These are phyloP conservation scores for Tortricodes alternella DNA, from an alignment of 2,888 invertebrate genomes.

Conservation along the genomic window DNA sequence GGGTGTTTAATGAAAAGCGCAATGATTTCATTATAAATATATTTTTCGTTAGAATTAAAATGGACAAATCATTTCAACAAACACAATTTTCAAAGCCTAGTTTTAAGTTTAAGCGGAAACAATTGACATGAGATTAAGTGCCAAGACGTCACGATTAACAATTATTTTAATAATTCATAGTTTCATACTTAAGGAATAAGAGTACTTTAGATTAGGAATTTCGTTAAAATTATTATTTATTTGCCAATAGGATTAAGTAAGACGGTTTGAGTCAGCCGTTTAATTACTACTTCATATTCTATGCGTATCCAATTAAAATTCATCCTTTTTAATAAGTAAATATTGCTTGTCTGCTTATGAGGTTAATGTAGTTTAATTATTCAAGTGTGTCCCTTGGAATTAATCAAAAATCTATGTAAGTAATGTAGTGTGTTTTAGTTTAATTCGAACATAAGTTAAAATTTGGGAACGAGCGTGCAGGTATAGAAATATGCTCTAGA, in stretches of 20 bases:
- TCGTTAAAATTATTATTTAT: neutral
- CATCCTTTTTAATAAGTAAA: no score
- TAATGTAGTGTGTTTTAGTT: no score
- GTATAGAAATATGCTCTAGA: no score
- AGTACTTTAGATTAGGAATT: conserved; percentile 6
- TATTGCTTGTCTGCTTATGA: no score
- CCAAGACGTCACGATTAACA: conserved; percentile 15
- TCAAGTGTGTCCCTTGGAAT: no score
- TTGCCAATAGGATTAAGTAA: conserved; percentile 1
- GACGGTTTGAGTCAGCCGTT: no score
- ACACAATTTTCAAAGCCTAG: conserved; percentile 63
- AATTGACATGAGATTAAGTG: conserved; percentile 54
- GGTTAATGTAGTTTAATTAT: no score
- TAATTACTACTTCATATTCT: no score
- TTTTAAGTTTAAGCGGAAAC: conserved; percentile 40
- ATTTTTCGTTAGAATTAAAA: conserved; percentile 76
- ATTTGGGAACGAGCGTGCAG: no score
- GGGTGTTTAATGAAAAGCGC: conserved; percentile 77
- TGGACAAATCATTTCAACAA: conserved; percentile 73
- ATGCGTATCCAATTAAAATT: no score
- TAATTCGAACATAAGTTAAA: no score
- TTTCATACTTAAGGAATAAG: conserved; percentile 8
- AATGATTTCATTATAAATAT: conserved; percentile 74
- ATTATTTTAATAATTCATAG: conserved; percentile 13
- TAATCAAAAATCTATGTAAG: no score